Percentiles rank a stretch among this genome's conserved stretches.
Evolutionary conservation across 2,113 vertebrate species (phyloP).

Genomic region (Drymodes brunneopygia): DNA sequence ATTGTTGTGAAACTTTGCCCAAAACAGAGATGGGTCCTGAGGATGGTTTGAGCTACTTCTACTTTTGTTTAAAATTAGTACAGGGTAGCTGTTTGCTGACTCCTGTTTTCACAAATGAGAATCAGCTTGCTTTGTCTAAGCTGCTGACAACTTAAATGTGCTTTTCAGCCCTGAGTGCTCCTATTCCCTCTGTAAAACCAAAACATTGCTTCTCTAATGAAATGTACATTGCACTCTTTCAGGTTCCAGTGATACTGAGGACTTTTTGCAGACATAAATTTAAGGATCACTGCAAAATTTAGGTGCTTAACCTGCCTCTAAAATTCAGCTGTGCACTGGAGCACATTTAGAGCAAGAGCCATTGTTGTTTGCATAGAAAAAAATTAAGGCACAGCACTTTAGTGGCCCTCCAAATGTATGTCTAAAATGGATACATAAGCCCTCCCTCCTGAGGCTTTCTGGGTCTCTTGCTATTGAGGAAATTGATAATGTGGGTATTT

Average conservation of each 20-base stretch:
- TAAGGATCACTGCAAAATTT: background rate
- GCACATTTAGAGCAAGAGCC: background rate
- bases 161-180: no score
- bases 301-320: background rate
- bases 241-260: no score
- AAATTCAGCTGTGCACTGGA: background rate
- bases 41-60: background rate
- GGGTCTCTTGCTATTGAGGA: background rate
- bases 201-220: no score
- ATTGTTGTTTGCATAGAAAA: background rate
- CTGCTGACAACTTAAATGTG: no score
- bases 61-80: no score
- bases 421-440: background rate
- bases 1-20: background rate
- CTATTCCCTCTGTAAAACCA: no score
- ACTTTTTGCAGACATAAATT: background rate
- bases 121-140: no score
- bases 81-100: no score
- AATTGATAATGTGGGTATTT: background rate
- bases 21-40: background rate
- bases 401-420: background rate
- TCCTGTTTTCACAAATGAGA: no score
- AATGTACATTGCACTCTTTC: no score
- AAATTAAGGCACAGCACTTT: background rate
- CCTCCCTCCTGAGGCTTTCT: background rate